Evolutionary conservation across 2,113 vertebrate genomes (phyloP).

Genomic region (Amphiprion ocellaris): DNA sequence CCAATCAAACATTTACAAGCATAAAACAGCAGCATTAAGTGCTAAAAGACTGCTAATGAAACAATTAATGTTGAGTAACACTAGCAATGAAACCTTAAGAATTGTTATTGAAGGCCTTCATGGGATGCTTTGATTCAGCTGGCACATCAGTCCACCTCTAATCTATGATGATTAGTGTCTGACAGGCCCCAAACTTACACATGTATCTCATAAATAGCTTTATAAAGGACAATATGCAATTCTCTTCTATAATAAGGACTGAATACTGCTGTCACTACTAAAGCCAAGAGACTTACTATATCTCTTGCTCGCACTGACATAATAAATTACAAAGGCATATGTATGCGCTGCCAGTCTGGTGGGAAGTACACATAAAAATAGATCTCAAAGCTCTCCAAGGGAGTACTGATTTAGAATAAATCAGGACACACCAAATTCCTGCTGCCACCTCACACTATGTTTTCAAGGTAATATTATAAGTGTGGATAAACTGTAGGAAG

Average conservation of each 20-base stretch:
- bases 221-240: slow-evolving; percentile 3
- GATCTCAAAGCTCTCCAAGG: slow-evolving; percentile 56
- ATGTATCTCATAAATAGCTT: background rate
- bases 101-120: background rate
- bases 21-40: background rate
- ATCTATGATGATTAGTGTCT: background rate
- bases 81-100: background rate
- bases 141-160: background rate
- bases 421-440: slow-evolving; percentile 33
- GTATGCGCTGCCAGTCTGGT: slow-evolving; percentile 44
- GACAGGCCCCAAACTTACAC: background rate
- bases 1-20: background rate
- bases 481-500: background rate
- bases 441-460: slow-evolving; percentile 3
- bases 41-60: background rate
- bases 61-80: too few species aligned
- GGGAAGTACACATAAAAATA: slow-evolving; percentile 68
- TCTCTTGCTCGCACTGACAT: slow-evolving; percentile 3
- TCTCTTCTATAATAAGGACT: slow-evolving; percentile 27
- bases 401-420: slow-evolving; percentile 58
- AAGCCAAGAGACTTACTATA: slow-evolving; percentile 9
- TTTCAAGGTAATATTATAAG: slow-evolving; percentile 36
- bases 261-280: slow-evolving; percentile 20
- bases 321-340: slow-evolving; percentile 62
- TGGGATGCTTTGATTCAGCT: background rate